Evolutionary conservation across 2,797 vertebrate species (phyloP), one percentile per base, ranked within the genome.

Genomic region (Chaetodon trifasciatus): DNA sequence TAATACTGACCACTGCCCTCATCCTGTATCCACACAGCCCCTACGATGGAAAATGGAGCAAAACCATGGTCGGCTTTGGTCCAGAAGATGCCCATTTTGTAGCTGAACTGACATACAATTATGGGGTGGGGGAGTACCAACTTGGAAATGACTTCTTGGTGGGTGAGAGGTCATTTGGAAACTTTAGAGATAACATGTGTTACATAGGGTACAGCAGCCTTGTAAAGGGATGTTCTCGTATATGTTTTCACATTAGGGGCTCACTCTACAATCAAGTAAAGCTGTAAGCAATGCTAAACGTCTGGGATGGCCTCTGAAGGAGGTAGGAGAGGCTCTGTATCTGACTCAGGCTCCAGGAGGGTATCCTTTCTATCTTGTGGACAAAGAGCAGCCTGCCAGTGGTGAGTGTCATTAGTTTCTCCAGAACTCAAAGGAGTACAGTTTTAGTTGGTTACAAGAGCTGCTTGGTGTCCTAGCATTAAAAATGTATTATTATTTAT

Each of bases 31-130:
- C 11, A 32, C 79, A 64, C 71, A 99, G 98, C 10, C 98, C 98
- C 39, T 99, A 99, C 52, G 98, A 99, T 92, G 98, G 98, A 19
- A 99, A 96, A 69, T 99, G 98, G 98, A 99, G 98, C 93, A 99
- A 99, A 94, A 99, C 98, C 0, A 99, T 99, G 98, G 96, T 99
- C 81, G 98, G 98, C 16, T 99, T 96, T 3, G 98, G 98, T 23
- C 94, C 97, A 58, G 98, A 99, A 81, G 96, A 98, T 66, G 85
- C 95, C 19, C 97, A 99, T 90, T 99, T 99, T 88, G 98, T 99
- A 10, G 96, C 96, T 60, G 98, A 99, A 35, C 86, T 99, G 82
- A 99, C 98, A 8, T 99, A 99, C 88, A 99, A 99, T 89, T 99
- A 99, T 5, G 98, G 97, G 2, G 91, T 99, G 0, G 97, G 97